A percentile compares a stretch with the other conserved stretches of the same genome.
Evolutionary conservation across 2,797 vertebrate species (phyloP).

Genomic region (Mustela erminea): DNA sequence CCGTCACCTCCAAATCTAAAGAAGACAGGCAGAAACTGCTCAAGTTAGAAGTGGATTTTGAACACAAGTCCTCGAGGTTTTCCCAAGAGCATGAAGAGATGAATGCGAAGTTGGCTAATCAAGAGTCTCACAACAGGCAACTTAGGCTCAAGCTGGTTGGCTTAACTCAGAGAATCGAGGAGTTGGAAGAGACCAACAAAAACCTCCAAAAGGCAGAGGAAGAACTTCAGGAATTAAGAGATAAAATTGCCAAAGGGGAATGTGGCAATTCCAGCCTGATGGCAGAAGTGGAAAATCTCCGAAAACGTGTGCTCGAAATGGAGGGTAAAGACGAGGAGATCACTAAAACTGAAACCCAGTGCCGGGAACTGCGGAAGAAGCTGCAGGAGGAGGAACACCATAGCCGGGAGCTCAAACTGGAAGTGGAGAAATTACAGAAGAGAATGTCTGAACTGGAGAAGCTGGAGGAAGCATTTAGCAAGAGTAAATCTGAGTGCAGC

Average conservation of each 20-base stretch:
- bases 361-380: conserved; percentile 94
- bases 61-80: conserved; percentile 91
- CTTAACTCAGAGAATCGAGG: conserved; percentile 92
- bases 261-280: conserved; percentile 94
- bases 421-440: conserved; percentile 96
- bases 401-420: conserved; percentile 92
- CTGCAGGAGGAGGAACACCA: conserved; percentile 95
- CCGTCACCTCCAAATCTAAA: conserved; percentile 88
- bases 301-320: conserved; percentile 97
- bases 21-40: conserved; percentile 94
- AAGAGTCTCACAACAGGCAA: conserved; percentile 94
- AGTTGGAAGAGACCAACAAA: conserved; percentile 95
- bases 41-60: conserved; percentile 93
- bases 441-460: conserved; percentile 96
- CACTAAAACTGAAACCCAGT: conserved; percentile 94
- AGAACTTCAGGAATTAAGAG: conserved; percentile 94
- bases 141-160: conserved; percentile 92
- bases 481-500: conserved; percentile 93
- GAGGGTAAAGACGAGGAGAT: conserved; percentile 99
- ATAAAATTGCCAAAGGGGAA: conserved; percentile 96
- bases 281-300: conserved; percentile 96
- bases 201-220: conserved; percentile 94
- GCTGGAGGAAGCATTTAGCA: conserved; percentile 93
- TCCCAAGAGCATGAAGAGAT: conserved; percentile 95
- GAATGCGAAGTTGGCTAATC: conserved; percentile 91